Conservation (phyloP, 1,140 invertebrate genomes). For the Zaprionus camerounensis region DNA sequence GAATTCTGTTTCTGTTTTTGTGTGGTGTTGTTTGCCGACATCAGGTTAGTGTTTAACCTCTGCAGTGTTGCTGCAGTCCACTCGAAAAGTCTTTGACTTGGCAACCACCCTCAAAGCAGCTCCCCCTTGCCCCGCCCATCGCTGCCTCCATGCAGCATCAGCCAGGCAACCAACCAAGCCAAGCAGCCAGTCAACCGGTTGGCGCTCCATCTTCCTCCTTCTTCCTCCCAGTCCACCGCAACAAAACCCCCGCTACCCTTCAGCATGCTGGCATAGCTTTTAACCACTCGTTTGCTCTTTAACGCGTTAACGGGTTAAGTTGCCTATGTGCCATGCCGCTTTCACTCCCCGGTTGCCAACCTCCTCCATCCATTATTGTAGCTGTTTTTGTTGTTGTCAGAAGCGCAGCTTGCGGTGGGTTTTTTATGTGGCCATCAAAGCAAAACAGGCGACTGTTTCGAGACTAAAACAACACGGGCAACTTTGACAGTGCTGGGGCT, state of each 20-base stretch:
- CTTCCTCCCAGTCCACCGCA: neutral
- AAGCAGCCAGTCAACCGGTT: conserved; percentile 64
- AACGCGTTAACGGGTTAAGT: conserved; percentile 80
- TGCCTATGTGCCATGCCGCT: conserved; percentile 61
- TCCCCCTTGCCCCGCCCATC: neutral
- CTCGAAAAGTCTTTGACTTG: conserved; percentile 79
- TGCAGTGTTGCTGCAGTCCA: conserved; percentile 73
- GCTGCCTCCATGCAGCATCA: conserved; percentile 34
- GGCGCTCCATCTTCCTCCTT: conserved; percentile 21
- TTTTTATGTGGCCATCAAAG: conserved; percentile 49
- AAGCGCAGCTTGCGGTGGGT: conserved; percentile 29
- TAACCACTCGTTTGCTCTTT: conserved; percentile 79
- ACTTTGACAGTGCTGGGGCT: neutral
- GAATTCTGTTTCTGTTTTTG: conserved; percentile 47
- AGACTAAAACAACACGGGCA: conserved; percentile 49
- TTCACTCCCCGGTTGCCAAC: neutral
- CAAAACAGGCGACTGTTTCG: conserved; percentile 18
- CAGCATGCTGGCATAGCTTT: conserved; percentile 59
- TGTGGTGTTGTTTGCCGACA: conserved; percentile 59
- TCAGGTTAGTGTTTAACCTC: conserved; percentile 76
- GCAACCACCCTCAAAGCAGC: conserved; percentile 11
- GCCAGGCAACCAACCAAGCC: conserved; percentile 59
- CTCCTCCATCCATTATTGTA: conserved; percentile 5
- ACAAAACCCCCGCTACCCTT: neutral
- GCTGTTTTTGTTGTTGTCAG: conserved; percentile 48